A percentile compares a stretch with the other conserved stretches of the same genome.
These are phyloP conservation scores for Scarus forsteni DNA, from an alignment of 2,797 vertebrate species.

Conservation along the genomic window DNA sequence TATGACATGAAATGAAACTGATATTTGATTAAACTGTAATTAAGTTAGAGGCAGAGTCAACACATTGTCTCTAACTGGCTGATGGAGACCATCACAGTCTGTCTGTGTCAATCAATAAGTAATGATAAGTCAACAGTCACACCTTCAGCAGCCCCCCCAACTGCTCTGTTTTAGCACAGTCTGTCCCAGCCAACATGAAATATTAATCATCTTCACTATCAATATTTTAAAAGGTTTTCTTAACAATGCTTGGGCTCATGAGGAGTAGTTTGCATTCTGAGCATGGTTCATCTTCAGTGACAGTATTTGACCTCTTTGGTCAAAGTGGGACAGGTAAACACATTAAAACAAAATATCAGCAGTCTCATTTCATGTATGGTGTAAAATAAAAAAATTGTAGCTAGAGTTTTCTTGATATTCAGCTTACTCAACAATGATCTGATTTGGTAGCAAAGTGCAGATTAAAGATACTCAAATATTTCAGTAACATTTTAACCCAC, in stretches of 20 bases:
- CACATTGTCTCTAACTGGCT: conserved; percentile 3
- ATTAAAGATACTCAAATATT: too few species aligned
- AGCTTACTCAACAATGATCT: too few species aligned
- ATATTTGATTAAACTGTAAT: too few species aligned
- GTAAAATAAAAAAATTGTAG: too few species aligned
- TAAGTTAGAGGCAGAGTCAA: not conserved
- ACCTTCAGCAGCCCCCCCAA: conserved; percentile 54
- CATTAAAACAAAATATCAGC: too few species aligned
- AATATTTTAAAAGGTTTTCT: conserved; percentile 69
- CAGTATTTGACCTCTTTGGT: conserved; percentile 30
- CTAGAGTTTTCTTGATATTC: not conserved
- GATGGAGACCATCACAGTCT: conserved; percentile 5
- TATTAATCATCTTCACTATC: conserved; percentile 60
- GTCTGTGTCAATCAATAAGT: conserved; percentile 68
- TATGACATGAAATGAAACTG: too few species aligned
- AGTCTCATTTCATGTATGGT: too few species aligned
- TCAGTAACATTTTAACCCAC: too few species aligned
- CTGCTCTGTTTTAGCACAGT: conserved; percentile 30
- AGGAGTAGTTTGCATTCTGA: conserved; percentile 36
- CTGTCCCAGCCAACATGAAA: conserved; percentile 56
- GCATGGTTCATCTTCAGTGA: conserved; percentile 29
- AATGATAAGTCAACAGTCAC: conserved; percentile 76
- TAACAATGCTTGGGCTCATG: conserved; percentile 40
- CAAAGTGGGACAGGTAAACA: too few species aligned
- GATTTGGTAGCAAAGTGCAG: too few species aligned